Percentiles rank a stretch among this genome's conserved stretches.
Conservation (phyloP, 1,140 invertebrate genomes). For the Proales similis region DNA sequence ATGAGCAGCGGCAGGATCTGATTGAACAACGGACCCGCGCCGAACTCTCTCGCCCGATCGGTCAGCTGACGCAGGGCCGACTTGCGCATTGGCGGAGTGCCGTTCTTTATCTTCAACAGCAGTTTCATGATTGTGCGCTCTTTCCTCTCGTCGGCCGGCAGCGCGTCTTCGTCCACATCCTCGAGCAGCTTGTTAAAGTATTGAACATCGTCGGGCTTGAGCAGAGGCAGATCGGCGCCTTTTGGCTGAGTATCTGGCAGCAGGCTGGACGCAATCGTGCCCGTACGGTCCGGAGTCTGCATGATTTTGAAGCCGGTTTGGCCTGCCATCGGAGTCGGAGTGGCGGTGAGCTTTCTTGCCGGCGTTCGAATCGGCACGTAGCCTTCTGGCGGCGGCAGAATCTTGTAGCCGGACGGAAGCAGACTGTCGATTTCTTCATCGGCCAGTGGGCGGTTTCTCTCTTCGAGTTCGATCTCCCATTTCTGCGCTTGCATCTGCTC, state of each 20-base stretch:
- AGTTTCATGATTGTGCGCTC: constrained; percentile 99
- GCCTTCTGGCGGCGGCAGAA: constrained; percentile 82
- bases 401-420: constrained; percentile 96
- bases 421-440: constrained; percentile 95
- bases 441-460: constrained; percentile 84
- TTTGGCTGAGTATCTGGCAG: constrained; percentile 95
- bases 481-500: constrained; percentile 95
- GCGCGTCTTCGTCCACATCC: constrained; percentile 90
- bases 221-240: constrained; percentile 82
- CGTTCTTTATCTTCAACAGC: constrained; percentile 96
- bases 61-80: constrained; percentile 48
- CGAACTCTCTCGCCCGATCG: constrained; percentile 92
- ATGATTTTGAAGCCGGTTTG: constrained; percentile 94
- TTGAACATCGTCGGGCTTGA: constrained; percentile 99
- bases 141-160: constrained; percentile 92
- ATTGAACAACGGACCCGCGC: constrained; percentile 94
- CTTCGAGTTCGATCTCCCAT: constrained; percentile 98
- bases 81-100: constrained; percentile 97
- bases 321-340: constrained; percentile 83
- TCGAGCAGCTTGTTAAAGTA: constrained; percentile 97
- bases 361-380: constrained; percentile 96
- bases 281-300: constrained; percentile 58
- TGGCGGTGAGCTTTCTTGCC: constrained; percentile 88
- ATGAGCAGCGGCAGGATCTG: constrained; percentile 96
- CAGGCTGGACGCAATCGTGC: constrained; percentile 67